Evolutionary conservation across 2,113 vertebrate species (phyloP), one percentile per base, ranked within the genome.

Genomic region (Gobiocypris rarus): DNA sequence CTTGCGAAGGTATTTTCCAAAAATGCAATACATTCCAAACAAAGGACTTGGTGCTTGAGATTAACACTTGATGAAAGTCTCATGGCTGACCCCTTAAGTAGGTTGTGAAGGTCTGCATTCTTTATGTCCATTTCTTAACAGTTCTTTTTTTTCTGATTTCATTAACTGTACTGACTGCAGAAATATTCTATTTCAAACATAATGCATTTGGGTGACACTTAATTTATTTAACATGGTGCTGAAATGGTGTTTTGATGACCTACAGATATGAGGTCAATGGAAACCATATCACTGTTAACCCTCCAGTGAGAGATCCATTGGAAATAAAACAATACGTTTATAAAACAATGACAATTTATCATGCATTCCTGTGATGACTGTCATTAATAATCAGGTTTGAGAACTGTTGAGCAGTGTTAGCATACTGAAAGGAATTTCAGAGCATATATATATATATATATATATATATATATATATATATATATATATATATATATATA

Each of bases 31-130:
- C 41, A 34, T 80, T 65, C 77, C 43, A 65, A 17, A 31, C 24
- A 80, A 78, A 63, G 54, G 58, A 63, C 26, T 10, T 31, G 56
- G 56, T 61, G n/a, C 24, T 78, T 78, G 76, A 78, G 76, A 78
- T 78, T 61, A 61, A 65, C 41, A 50, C 59, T 65, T 80, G 43
- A 67, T 80, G 43, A 80, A 80, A 80, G 59, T 67, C 41, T 80
- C 59, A 80, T 67, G 77, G 77, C 77, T 80, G 43, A 67, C 59
- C 59, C 61, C 11, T 50, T 52, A 26, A 48, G 9, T 75, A 65
- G 34, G 38, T 19, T 6, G 31, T 41, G n/a, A 65, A 63, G 17
- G 41, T 43, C 73, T 63, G n/a, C 54, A 77, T 63, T 79, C 76
- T 79, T 79, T 59, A 43, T 63, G 19, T 77, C 75, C 45, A 38